Evolutionary conservation across 2,888 invertebrate species (phyloP), one percentile per base, ranked within the genome.

Genomic region (Rotaria magnacalcarata): DNA sequence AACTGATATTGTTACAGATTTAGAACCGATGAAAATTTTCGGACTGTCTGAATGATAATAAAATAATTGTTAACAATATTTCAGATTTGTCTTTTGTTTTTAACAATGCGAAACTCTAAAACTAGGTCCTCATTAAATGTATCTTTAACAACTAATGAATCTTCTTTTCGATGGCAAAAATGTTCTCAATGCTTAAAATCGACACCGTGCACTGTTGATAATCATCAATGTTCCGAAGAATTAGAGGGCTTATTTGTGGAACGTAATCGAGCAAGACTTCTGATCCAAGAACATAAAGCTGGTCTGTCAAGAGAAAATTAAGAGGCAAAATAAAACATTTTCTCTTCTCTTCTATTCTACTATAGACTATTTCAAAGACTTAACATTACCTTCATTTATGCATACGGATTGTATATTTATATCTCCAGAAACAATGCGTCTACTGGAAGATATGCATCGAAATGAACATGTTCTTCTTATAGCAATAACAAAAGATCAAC

Each of bases 291-390:
- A 67, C 67, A 67, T 67, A 67, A 67, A 41, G 0, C 67, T 67
- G 67, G 67, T 67, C 34, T 34, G 67, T 41, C 34, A 16, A 67
- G 10, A 19, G 6, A 67, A 19, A 34, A 34, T 34, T 34, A 52
- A 60, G 14, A 16, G 27, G 2, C 1, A 27, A 27, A 27, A 5
- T 19, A 1, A 34, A 67, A 27, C 0, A 5, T 3, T 19, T 34
- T 19, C 1, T 27, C 6, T 34, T 16, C 19, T 27, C 14, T 67
- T 14, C 16, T 50, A 11, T 50, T 50, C 50, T 50, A 5, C 1
- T 80, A 5, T 80, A 80, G 80, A 80, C 2, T 80, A 80, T 80
- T 80, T 80, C 7, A 80, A 80, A 80, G 80, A 80, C n/a, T 47
- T 47, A 47, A n/a, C 47, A 47, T 11, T 80, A n/a, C 43, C 43